Base-by-base conservation (phyloP, 2,113 vertebrate species). In the Phylloscopus trochilus region DNA sequence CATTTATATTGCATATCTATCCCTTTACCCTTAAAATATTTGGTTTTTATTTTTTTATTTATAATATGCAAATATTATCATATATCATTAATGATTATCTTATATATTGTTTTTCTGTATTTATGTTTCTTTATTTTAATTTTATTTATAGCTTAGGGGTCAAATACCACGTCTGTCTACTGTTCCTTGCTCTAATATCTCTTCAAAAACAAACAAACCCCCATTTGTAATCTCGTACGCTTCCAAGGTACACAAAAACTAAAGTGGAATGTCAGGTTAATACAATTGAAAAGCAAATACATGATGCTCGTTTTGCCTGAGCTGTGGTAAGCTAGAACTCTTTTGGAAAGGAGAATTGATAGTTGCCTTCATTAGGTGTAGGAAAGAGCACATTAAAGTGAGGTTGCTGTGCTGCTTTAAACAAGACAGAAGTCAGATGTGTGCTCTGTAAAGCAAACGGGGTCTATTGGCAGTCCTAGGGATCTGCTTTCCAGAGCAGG, bases 221-320 rank as follows among this genome's bases (percentile, higher is more conserved):
- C 4, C 24, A 8, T 74, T 90, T 67, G 59, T 27, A 37, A 53
- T 20, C 33, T 68, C 49, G 15, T 14, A 7, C 0, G 0, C 23
- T 83, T 80, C 26, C 23, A 47, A 52, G 30, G 31, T 33, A 24
- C 49, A 23, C 18, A 73, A 60, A 72, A 74, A 15, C 12, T 58
- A 59, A n/a, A 66, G 21, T 37, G 30, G 4, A 68, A 19, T 8
- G 33, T 47, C n/a, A 41, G 31, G 19, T 60, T 91, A 28, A 76
- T 56, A 15, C 23, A 63, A 28, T 2, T 53, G 35, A 51, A 75
- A 83, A 39, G 9, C 26, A 72, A 67, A 37, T 39, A 39, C 1
- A 4, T 15, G 37, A 64, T 56, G 33, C 24, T 16, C 12, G 0
- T 49, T 89, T 87, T 77, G 63, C 49, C 28, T 66, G n/a, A 53